Evolutionary conservation across 2,113 vertebrate species (phyloP).

Genomic region (Anarhynchus alexandrinus): DNA sequence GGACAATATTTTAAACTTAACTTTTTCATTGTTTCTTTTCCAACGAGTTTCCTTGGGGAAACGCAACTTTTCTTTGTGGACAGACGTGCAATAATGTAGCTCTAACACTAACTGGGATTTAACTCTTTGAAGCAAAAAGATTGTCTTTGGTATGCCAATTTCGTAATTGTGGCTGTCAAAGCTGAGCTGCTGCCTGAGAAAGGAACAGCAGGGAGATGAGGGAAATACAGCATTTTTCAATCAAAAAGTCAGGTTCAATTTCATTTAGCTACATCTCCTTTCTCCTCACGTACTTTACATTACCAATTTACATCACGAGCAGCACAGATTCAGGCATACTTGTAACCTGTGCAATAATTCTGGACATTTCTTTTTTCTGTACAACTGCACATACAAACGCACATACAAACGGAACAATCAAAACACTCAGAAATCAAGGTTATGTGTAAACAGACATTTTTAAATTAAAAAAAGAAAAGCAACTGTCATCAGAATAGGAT

Average conservation of each 20-base stretch:
- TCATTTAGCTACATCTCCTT: not conserved
- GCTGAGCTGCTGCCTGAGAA: not conserved
- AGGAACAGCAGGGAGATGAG: not conserved
- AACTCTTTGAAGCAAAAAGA: slow-evolving; percentile 29
- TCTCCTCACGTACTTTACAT: not conserved
- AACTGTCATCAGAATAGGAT: not conserved
- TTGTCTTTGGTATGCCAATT: not conserved
- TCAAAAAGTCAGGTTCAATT: not conserved
- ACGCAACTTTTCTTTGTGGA: not conserved
- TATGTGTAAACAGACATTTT: not conserved
- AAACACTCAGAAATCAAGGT: not conserved
- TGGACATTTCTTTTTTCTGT: not conserved
- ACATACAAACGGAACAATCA: not conserved
- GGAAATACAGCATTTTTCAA: slow-evolving; percentile 5
- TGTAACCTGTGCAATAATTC: not conserved
- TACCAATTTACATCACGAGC: not conserved
- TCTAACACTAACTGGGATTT: not conserved
- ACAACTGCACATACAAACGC: not conserved
- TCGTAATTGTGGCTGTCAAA: slow-evolving; percentile 11
- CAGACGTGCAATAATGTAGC: not conserved
- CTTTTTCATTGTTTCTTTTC: slow-evolving; percentile 57
- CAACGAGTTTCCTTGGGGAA: slow-evolving; percentile 38
- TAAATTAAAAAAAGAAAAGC: not conserved
- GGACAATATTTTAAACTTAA: slow-evolving; percentile 58
- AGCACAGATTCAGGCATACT: not conserved